These are phyloP conservation scores for Ametastegia equiseti DNA, from an alignment of 2,888 invertebrate species.

Conservation along the genomic window DNA sequence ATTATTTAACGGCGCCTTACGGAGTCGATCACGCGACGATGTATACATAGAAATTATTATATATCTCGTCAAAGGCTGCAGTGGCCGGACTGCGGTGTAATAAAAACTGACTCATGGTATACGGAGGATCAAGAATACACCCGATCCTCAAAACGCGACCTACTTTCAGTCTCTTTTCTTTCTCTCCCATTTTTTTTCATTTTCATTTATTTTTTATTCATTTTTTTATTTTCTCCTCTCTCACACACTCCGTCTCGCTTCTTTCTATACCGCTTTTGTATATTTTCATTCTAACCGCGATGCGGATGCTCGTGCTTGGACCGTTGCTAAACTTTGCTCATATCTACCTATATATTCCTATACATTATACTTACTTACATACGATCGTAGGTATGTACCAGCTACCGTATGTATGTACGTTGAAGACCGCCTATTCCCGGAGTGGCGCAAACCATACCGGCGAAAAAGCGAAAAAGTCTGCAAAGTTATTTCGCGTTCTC, in stretches of 20 bases:
- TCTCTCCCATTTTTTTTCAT: not conserved
- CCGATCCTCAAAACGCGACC: conserved; percentile 38
- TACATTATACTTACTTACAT: no score
- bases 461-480: conserved; percentile 20
- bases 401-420: no score
- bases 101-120: not conserved
- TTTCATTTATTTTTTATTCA: not conserved
- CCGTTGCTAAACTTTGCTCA: conserved; percentile 29
- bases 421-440: conserved; percentile 22
- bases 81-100: not conserved
- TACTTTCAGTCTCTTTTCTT: conserved; percentile 14
- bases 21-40: not conserved
- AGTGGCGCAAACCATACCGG: not conserved
- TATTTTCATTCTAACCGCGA: conserved; percentile 35
- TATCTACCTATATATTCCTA: not conserved
- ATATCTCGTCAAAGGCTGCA: not conserved
- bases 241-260: not conserved
- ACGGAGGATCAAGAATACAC: conserved; percentile 35
- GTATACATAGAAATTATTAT: conserved; percentile 1
- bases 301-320: conserved; percentile 20
- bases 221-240: not conserved
- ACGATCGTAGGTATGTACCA: no score
- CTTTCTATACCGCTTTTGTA: conserved; percentile 18
- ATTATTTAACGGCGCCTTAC: not conserved
- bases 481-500: conserved; percentile 19